These are phyloP conservation scores for Zaprionus ghesquierei DNA, from an alignment of 1,140 invertebrate species.

Conservation along the genomic window DNA sequence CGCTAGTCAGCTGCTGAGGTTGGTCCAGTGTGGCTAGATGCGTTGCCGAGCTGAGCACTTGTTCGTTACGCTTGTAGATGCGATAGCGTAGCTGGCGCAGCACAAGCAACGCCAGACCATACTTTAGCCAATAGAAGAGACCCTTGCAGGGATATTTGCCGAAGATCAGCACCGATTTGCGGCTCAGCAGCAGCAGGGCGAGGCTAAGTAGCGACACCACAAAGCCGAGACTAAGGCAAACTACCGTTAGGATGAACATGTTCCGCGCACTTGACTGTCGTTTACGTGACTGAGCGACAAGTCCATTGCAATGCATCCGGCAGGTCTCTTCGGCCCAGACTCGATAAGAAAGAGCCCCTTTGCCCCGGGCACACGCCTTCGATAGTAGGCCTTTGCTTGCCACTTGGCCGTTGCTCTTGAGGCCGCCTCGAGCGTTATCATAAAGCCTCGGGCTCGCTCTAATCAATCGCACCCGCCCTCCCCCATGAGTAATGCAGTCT, in stretches of 20 bases:
- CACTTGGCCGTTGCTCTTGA: constrained; percentile 6
- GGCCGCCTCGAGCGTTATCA: neutral
- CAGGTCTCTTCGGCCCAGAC: neutral
- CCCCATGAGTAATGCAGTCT: constrained; percentile 5
- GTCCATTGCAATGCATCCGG: neutral
- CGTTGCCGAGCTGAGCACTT: constrained; percentile 37
- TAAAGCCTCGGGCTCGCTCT: neutral
- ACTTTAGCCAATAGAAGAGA: constrained; percentile 67
- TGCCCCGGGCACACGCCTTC: neutral
- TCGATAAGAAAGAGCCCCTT: constrained; percentile 3
- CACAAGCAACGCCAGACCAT: constrained; percentile 56
- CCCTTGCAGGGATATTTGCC: constrained; percentile 75
- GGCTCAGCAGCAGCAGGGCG: constrained; percentile 47
- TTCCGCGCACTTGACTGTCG: neutral
- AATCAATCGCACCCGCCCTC: neutral
- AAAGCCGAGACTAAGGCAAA: constrained; percentile 35
- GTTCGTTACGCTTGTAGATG: constrained; percentile 62
- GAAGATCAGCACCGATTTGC: constrained; percentile 65
- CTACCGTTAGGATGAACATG: constrained; percentile 37
- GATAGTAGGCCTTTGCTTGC: neutral
- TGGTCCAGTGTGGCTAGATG: constrained; percentile 59
- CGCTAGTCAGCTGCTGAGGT: constrained; percentile 52
- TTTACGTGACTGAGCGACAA: constrained; percentile 40
- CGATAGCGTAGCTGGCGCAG: constrained; percentile 61
- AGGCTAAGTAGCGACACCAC: constrained; percentile 28